phyloP scores from a whole-genome alignment of 2,797 vertebrate genomes.

The Phataginus tetradactyla region DNA sequence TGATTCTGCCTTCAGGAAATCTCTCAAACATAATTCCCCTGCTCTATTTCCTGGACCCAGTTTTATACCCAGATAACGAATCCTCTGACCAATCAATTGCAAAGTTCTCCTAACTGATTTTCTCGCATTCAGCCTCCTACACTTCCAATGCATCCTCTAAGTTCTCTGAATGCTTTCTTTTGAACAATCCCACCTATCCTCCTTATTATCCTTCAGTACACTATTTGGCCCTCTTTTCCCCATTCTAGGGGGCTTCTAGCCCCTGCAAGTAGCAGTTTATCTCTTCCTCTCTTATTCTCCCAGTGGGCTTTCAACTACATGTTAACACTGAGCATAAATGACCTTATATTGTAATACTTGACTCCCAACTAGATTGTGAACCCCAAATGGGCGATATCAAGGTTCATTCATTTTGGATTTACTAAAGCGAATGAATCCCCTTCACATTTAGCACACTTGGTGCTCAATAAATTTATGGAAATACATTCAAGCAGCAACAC shows the following conservation, averaged over 20 bases:
- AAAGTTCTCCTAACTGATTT: not conserved
- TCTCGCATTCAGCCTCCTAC: not conserved
- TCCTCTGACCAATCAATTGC: not conserved
- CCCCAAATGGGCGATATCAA: not conserved
- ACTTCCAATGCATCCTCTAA: fast-evolving
- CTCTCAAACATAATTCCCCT: no score
- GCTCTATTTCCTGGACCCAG: not conserved
- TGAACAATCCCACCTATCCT: no score
- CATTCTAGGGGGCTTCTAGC: fast-evolving
- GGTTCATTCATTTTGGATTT: not conserved
- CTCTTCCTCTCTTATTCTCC: not conserved
- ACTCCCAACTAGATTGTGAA: not conserved
- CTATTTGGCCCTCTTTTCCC: fast-evolving
- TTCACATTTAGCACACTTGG: fast-evolving
- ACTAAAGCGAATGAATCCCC: not conserved
- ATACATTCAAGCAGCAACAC: constrained; percentile 1
- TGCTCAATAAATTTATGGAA: fast-evolving
- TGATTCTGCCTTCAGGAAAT: not conserved
- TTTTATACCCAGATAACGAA: not conserved
- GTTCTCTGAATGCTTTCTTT: not conserved
- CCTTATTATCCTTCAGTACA: fast-evolving
- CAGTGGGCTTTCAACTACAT: not conserved
- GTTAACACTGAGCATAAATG: not conserved
- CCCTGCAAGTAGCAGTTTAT: fast-evolving
- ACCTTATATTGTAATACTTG: not conserved